Evolutionary conservation across 2,888 invertebrate species (phyloP), one percentile per base, ranked within the genome.

Genomic region (Drosophila subsilvestris): DNA sequence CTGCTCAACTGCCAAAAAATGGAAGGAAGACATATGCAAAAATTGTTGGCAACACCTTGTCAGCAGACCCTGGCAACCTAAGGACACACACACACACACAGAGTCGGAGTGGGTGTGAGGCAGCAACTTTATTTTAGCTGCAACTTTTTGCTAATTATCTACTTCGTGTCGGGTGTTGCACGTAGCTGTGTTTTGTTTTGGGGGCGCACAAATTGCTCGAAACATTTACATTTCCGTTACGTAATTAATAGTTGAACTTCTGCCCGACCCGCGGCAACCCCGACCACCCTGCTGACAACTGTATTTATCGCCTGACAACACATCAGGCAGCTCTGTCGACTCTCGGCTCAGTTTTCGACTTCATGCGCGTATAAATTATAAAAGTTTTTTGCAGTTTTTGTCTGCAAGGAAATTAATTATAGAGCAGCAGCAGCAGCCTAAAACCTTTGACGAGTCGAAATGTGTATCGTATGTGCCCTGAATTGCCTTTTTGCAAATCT

Each of bases 121-220:
- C 63, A 51, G 51, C 25, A 74, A 74, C 50, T 74, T 72, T 74
- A 55, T 68, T 72, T 42, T 43, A 29, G 51, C 22, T 44, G 22
- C 20, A 62, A 71, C 70, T 61, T 62, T 58, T 42, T 66, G 62
- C 67, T 80, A 79, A 85, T 85, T 85, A 85, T 76, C 63, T 69
- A 62, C 54, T 53, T 44, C 49, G 47, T 65, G 49, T 51, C 14
- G 37, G 6, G n/a, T 53, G 49, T 37, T 62, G 56, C 48, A 73
- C 50, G 48, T 57, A 50, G 44, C 51, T 32, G 27, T 53, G 54
- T 44, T 48, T 59, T 62, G 73, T 62, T 54, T 53, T 44, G 66
- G 48, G 66, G 45, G 47, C 55, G 47, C 55, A 67, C 59, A 79
- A 79, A 76, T 76, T 80, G 63, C 57, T 48, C 66, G 50, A 49